Conservation (phyloP, 2,113 vertebrate species). For the Macaca fascicularis region T2T-MFA8v1.1 NC_088380.1:183465501-183466000, state of each 20-base stretch:
- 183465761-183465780: neutral
- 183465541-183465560: neutral
- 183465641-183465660: neutral
- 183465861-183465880: neutral
- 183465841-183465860: neutral
- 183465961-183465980: neutral
- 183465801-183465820: neutral
- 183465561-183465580: neutral
- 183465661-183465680: neutral
- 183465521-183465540: neutral
- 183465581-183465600: neutral
- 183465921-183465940: neutral
- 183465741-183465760: neutral
- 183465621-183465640: neutral
- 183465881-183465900: neutral
- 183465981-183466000: neutral
- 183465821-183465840: neutral
- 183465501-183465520: neutral
- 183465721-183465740: neutral
- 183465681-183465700: neutral
- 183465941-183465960: neutral
- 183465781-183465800: neutral
- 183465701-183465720: neutral
- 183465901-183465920: neutral
- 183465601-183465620: neutral